phyloP scores from a whole-genome alignment of 2,888 invertebrate species.

The Baccha elongata region DNA sequence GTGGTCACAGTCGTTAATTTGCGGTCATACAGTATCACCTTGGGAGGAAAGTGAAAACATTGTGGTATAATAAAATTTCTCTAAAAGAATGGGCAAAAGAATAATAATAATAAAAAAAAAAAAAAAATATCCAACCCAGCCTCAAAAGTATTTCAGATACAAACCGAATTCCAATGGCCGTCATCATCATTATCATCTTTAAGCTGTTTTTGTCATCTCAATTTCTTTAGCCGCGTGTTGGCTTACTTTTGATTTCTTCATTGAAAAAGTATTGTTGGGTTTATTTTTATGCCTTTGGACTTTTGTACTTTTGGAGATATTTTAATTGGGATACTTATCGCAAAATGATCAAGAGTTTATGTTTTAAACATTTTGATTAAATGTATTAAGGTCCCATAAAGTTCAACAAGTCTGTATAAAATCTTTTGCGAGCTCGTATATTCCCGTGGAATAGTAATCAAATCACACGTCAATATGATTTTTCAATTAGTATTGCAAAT shows the following conservation, averaged over 20 bases:
- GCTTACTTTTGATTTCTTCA: conserved; percentile 65
- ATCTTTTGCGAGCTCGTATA: too few species aligned
- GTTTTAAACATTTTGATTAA: too few species aligned
- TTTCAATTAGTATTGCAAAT: too few species aligned
- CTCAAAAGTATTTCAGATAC: conserved; percentile 9
- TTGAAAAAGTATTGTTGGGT: conserved; percentile 57
- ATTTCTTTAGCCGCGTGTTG: background rate
- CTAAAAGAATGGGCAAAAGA: conserved; percentile 13
- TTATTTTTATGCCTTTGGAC: too few species aligned
- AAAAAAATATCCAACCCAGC: conserved; percentile 21
- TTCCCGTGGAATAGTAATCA: too few species aligned
- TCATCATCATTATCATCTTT: conserved; percentile 6
- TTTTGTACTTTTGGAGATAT: too few species aligned
- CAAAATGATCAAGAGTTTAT: too few species aligned
- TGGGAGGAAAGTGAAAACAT: conserved; percentile 70
- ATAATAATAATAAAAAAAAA: conserved; percentile 2
- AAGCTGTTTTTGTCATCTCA: conserved; percentile 1
- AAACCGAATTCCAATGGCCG: background rate
- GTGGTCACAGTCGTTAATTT: conserved; percentile 17
- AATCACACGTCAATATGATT: too few species aligned
- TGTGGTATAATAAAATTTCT: conserved; percentile 40
- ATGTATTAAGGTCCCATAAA: too few species aligned
- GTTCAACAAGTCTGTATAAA: too few species aligned
- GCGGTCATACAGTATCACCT: conserved; percentile 59
- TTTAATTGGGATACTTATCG: too few species aligned